Evolutionary conservation across 2,113 vertebrate species (phyloP).

Genomic region (Chaenocephalus aceratus): DNA sequence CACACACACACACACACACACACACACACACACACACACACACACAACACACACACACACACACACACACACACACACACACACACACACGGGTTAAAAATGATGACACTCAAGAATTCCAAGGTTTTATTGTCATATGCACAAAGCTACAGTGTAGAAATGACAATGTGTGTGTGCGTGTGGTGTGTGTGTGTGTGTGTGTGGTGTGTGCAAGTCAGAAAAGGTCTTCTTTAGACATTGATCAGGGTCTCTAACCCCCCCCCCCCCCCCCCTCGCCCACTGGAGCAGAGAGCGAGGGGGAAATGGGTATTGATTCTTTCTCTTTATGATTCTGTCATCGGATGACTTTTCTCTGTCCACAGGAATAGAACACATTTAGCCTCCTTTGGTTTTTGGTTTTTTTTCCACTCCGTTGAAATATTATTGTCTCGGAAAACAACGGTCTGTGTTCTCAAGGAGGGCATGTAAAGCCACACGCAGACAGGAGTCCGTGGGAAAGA

Average conservation of each 20-base stretch:
- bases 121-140: not conserved
- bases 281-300: conserved; percentile 51
- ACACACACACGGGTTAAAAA: no score
- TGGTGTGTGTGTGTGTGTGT: not conserved
- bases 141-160: no score
- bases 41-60: no score
- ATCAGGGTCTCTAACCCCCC: conserved; percentile 68
- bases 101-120: no score
- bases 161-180: conserved; percentile 1
- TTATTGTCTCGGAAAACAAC: conserved; percentile 1
- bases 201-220: conserved; percentile 13
- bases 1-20: no score
- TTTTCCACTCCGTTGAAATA: conserved; percentile 26
- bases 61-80: no score
- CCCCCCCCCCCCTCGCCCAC: conserved; percentile 46
- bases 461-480: conserved; percentile 1
- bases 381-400: conserved; percentile 3
- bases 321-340: no score
- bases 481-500: conserved; percentile 26
- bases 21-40: no score
- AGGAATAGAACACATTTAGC: conserved; percentile 59
- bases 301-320: no score
- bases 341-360: conserved; percentile 69
- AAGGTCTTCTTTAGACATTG: conserved; percentile 69
- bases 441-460: not conserved